Evolutionary conservation across 2,797 vertebrate genomes (phyloP).

Genomic region (Diglossa cyanea): DNA sequence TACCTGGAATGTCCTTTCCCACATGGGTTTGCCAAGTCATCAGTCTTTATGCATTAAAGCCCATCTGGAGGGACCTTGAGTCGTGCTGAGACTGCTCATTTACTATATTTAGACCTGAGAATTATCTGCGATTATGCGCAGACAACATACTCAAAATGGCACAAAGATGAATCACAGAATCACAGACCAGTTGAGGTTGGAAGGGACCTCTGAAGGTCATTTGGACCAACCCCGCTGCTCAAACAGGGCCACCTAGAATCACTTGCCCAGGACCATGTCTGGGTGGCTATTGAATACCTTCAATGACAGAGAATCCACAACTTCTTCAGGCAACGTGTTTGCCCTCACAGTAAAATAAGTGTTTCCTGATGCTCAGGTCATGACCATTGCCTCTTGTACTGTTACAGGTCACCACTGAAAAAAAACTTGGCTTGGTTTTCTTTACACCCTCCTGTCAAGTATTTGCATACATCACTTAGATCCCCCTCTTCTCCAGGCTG

Average conservation of each 20-base stretch:
- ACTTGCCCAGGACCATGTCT: background rate
- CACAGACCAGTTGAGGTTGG: background rate
- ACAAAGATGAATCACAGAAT: background rate
- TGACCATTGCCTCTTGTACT: background rate
- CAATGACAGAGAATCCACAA: background rate
- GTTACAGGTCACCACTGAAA: background rate
- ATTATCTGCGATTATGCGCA: background rate
- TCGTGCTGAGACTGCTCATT: background rate
- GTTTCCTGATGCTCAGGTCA: background rate
- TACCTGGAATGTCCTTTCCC: background rate
- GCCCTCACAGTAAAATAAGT: background rate
- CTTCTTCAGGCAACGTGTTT: background rate
- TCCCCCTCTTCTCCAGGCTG: background rate
- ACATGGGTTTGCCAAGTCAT: background rate
- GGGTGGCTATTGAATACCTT: background rate
- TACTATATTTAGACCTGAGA: background rate
- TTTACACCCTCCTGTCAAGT: background rate
- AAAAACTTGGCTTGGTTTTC: background rate
- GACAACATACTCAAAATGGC: background rate
- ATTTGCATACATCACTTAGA: background rate
- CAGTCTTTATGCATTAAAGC: background rate
- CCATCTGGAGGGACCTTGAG: background rate
- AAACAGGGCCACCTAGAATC: background rate
- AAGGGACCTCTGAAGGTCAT: background rate
- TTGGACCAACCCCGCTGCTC: background rate